Evolutionary conservation across 2,113 vertebrate species (phyloP).

Genomic region (Osmerus eperlanus): DNA sequence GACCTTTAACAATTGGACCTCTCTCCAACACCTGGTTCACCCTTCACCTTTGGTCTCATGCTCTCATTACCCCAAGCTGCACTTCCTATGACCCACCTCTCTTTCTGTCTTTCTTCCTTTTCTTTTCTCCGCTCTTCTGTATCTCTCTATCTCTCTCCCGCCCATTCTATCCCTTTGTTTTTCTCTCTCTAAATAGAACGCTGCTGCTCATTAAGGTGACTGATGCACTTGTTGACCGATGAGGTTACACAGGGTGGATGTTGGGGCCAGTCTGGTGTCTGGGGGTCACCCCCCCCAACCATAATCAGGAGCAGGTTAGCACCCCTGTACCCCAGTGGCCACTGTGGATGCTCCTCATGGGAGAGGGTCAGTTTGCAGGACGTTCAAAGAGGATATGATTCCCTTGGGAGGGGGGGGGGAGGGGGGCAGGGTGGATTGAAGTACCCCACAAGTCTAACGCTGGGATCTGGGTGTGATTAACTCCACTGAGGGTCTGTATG

Average conservation of each 20-base stretch:
- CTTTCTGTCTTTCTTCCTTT: neutral
- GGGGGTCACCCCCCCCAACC: neutral
- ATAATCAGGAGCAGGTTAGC: neutral
- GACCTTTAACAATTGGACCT: neutral
- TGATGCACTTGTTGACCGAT: slow-evolving; percentile 8
- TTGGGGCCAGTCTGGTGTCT: too few species aligned
- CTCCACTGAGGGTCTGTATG: neutral
- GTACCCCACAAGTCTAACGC: too few species aligned
- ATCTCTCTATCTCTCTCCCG: neutral
- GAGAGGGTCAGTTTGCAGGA: neutral
- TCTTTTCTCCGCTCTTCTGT: neutral
- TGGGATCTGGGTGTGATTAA: too few species aligned
- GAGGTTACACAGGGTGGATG: neutral
- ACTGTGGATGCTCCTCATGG: neutral
- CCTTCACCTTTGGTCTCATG: neutral
- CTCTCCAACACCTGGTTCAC: neutral
- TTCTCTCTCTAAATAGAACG: neutral
- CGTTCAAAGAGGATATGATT: neutral
- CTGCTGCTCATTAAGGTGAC: slow-evolving; percentile 12
- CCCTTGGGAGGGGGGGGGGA: neutral
- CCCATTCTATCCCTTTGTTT: neutral
- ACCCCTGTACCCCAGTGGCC: neutral
- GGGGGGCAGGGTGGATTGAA: neutral
- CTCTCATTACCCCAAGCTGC: neutral
- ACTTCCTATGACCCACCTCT: neutral